phyloP scores from a whole-genome alignment of 2,888 invertebrate species.

The Malacosoma neustria region DNA sequence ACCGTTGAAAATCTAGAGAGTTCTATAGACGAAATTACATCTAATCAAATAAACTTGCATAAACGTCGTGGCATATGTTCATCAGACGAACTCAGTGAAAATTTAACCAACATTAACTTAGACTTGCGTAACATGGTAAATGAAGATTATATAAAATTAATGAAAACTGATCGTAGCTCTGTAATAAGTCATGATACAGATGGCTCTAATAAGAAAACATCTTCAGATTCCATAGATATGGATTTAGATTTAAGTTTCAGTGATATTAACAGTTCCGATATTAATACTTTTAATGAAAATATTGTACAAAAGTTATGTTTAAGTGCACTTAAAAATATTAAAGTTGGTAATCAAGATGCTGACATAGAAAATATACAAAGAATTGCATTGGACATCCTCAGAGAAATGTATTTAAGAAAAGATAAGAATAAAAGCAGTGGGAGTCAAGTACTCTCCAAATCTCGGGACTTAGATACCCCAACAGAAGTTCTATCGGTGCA shows the following conservation, averaged over 20 bases:
- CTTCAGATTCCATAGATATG: slow-evolving; percentile 69
- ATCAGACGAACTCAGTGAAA: slow-evolving; percentile 63
- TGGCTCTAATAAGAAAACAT: slow-evolving; percentile 65
- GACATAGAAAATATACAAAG: slow-evolving; percentile 71
- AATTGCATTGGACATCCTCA: slow-evolving; percentile 68
- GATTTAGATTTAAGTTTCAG: slow-evolving; percentile 71
- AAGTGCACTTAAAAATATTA: slow-evolving; percentile 69
- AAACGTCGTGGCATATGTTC: slow-evolving; percentile 76
- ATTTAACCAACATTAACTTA: slow-evolving; percentile 47
- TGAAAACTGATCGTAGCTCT: slow-evolving; percentile 53
- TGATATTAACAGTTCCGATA: slow-evolving; percentile 71
- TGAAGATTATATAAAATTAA: slow-evolving; percentile 47
- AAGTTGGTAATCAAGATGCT: slow-evolving; percentile 70
- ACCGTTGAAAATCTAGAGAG: slow-evolving; percentile 56
- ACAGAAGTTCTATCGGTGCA: slow-evolving; percentile 76
- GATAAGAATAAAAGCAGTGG: slow-evolving; percentile 52
- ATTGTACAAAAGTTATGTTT: slow-evolving; percentile 70
- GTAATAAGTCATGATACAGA: slow-evolving; percentile 64
- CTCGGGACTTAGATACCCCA: slow-evolving; percentile 68
- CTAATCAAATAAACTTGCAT: slow-evolving; percentile 56
- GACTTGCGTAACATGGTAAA: slow-evolving; percentile 44
- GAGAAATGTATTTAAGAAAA: slow-evolving; percentile 69
- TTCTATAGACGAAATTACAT: slow-evolving; percentile 61
- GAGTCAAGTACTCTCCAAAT: slow-evolving; percentile 40
- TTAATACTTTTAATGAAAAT: slow-evolving; percentile 71